Percentiles rank a stretch among this genome's conserved stretches.
These are phyloP conservation scores for Xerus inauris DNA, from an alignment of 2,113 vertebrate species.

Conservation along the genomic window DNA sequence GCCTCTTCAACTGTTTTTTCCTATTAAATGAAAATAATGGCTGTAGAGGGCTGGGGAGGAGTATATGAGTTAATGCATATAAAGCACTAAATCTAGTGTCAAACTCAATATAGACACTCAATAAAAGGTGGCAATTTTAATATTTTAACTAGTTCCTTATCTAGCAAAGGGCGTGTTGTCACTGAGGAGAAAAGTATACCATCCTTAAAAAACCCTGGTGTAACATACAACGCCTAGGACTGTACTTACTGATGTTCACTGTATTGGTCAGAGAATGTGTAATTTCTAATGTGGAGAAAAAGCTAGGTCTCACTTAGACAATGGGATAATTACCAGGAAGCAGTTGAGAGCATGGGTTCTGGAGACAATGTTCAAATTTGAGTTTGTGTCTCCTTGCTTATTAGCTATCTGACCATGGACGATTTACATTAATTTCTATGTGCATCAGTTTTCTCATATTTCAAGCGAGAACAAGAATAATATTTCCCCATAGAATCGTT, in stretches of 20 bases:
- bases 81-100: neutral
- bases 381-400: neutral
- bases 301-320: neutral
- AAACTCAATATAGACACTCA: neutral
- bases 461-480: neutral
- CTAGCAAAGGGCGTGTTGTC: neutral
- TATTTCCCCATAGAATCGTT: neutral
- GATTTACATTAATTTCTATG: neutral
- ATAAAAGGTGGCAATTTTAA: neutral
- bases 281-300: neutral
- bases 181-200: neutral
- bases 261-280: neutral
- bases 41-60: neutral
- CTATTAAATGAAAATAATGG: neutral
- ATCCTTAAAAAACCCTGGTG: neutral
- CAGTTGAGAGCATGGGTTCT: neutral
- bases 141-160: neutral
- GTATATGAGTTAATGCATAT: neutral
- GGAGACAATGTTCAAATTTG: neutral
- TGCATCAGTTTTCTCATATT: conserved; percentile 43
- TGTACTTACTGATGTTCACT: neutral
- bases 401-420: neutral
- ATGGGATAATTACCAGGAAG: neutral
- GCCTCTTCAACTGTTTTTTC: neutral
- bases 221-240: neutral